A percentile compares a stretch with the other conserved stretches of the same genome.
phyloP scores from a whole-genome alignment of 2,797 vertebrate genomes.

The Furcifer pardalis region DNA sequence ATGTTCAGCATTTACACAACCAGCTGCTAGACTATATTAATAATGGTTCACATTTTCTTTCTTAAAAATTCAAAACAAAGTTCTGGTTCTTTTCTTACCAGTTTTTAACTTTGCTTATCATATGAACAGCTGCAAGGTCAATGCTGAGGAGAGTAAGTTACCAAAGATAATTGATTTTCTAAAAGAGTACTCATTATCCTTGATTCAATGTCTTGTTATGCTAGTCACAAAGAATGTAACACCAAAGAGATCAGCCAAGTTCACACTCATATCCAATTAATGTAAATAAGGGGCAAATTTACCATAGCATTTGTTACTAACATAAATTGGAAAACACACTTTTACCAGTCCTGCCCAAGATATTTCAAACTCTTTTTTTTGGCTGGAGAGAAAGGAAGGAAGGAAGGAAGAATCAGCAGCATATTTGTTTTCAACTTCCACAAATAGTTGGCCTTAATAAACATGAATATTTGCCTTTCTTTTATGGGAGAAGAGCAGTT shows the following conservation, averaged over 20 bases:
- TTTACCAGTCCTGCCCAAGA: not conserved
- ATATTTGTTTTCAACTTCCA: conserved; percentile 29
- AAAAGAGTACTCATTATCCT: conserved; percentile 41
- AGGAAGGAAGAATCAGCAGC: not conserved
- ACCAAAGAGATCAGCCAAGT: conserved; percentile 55
- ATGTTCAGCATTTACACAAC: not conserved
- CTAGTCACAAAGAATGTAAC: conserved; percentile 64
- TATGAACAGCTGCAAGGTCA: conserved; percentile 20
- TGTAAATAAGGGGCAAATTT: conserved; percentile 60
- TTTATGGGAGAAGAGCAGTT: conserved; percentile 19
- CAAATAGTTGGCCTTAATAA: conserved; percentile 23
- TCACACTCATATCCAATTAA: conserved; percentile 64
- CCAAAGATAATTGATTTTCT: conserved; percentile 34
- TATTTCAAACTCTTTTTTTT: not conserved
- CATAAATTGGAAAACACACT: conserved; percentile 46
- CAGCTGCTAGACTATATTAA: not conserved
- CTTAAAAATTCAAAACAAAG: conserved; percentile 4
- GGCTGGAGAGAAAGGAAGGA: conserved; percentile 33
- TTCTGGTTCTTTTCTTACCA: not conserved
- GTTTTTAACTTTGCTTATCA: conserved; percentile 14
- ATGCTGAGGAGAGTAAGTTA: not conserved
- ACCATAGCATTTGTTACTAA: conserved; percentile 40
- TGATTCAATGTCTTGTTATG: conserved; percentile 33
- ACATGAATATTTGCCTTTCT: not conserved
- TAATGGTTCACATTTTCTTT: not conserved